Base-by-base conservation (phyloP, 2,888 invertebrate genomes). In the Pardosa pseudoannulata region DNA sequence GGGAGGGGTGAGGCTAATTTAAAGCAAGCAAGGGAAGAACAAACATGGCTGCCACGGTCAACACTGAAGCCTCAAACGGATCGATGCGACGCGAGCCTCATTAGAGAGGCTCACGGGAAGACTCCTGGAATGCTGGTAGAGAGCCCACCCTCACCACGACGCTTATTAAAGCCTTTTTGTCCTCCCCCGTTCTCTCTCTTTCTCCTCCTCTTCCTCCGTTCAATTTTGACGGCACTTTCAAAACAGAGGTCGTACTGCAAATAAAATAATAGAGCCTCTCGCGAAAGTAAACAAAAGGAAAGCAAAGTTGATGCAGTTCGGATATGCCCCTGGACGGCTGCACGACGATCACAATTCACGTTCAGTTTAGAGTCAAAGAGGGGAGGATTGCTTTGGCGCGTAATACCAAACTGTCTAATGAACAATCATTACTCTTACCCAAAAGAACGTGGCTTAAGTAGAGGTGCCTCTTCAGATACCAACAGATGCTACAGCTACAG, bases 11-110 rank as follows among this genome's bases (percentile, higher is more conserved):
- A 68, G 62, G 71, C 87, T 87, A 80, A 80, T 87, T 87, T 76
- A 87, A 80, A 79, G 87, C 87, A 87, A 87, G 87, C 87, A 87
- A 56, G 65, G 72, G 56, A 65, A 67, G 79, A 80, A 65, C 87
- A 80, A 87, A 87, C 64, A 87, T 80, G 80, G 80, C 79, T 28
- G 80, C 80, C 87, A 79, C 75, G 86, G 87, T 87, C 80, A 87
- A 87, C 75, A 80, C 74, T 36, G 75, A 71, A 71, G 79, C 72
- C 64, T 74, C 79, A 28, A 71, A 71, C 64, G 68, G 85, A 86
- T 86, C 85, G 85, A 87, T 87, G 68, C 56, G 31, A 29, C 71
- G 71, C 29, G 70, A 29, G 23, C 74, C 86, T 86, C 79, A 86
- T 86, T 86, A 86, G 79, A 68, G 56, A 50, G 86, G 62, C 73